Evolutionary conservation across 1,140 invertebrate genomes (phyloP).

Genomic region (Drosophila carrolli): DNA sequence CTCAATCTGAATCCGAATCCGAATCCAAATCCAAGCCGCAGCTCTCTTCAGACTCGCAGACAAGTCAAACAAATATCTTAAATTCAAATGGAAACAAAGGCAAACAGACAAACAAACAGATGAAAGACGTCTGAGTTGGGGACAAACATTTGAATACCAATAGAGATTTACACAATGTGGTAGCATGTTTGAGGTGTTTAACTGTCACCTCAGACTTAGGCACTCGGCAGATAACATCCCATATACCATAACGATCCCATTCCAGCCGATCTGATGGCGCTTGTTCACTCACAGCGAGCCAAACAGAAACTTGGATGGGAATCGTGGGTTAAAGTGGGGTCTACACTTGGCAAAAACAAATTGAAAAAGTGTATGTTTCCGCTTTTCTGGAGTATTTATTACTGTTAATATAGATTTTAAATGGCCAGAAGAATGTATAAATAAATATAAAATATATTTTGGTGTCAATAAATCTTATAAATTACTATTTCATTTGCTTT

Average conservation of each 20-base stretch:
- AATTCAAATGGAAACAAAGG: constrained; percentile 73
- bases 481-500: no score
- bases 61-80: constrained; percentile 67
- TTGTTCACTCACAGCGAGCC: not conserved
- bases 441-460: no score
- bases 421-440: no score
- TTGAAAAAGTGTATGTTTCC: no score
- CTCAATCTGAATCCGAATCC: not conserved
- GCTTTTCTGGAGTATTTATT: no score
- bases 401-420: no score
- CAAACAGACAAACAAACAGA: constrained; percentile 45
- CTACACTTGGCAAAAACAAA: constrained; percentile 5
- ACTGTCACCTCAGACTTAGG: constrained; percentile 79
- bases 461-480: no score
- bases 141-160: constrained; percentile 45
- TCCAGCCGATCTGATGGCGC: constrained; percentile 18
- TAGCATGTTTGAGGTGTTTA: constrained; percentile 77
- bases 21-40: not conserved
- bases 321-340: not conserved
- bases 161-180: constrained; percentile 62
- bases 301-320: constrained; percentile 2
- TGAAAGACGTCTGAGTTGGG: constrained; percentile 24
- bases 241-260: constrained; percentile 21
- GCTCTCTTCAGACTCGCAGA: constrained; percentile 11
- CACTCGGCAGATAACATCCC: constrained; percentile 45